Conservation (phyloP, 2,888 invertebrate genomes). For the Neoscelio sp. region DNA sequence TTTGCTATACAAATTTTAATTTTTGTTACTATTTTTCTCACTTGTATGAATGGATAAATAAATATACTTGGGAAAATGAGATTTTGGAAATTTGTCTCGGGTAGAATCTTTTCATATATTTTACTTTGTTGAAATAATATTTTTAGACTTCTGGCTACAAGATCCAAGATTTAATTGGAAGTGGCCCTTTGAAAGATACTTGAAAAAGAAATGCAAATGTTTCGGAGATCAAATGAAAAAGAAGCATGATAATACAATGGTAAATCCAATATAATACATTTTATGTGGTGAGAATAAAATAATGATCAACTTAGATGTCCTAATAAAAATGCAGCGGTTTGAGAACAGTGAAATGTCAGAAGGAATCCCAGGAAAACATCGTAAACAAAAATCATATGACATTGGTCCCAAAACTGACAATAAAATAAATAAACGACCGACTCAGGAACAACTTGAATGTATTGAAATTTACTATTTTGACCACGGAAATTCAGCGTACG, state of each 20-base stretch:
- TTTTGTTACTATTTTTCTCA: too few relatives aligned
- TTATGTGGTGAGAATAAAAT: background rate
- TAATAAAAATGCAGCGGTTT: conserved; percentile 23
- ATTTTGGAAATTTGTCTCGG: too few relatives aligned
- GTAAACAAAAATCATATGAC: background rate
- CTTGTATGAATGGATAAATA: too few relatives aligned
- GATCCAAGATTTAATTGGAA: conserved; percentile 21
- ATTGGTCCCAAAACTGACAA: conserved; percentile 1
- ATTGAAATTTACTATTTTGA: conserved; percentile 89
- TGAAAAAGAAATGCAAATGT: conserved; percentile 26
- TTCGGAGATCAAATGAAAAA: conserved; percentile 33
- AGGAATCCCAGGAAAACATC: conserved; percentile 35
- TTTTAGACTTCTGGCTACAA: conserved; percentile 2
- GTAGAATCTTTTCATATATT: conserved; percentile 79
- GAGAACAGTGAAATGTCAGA: conserved; percentile 36
- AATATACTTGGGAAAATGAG: too few relatives aligned
- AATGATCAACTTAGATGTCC: background rate
- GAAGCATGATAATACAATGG: conserved; percentile 38
- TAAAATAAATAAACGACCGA: background rate
- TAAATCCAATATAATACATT: background rate
- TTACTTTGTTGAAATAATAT: conserved; percentile 62
- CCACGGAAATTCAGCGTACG: conserved; percentile 86
- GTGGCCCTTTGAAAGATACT: conserved; percentile 47
- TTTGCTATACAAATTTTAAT: too few relatives aligned
- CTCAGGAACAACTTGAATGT: conserved; percentile 76